These are phyloP conservation scores for Ascidia mentula DNA, from an alignment of 23 tunicate species.

Conservation along the genomic window DNA sequence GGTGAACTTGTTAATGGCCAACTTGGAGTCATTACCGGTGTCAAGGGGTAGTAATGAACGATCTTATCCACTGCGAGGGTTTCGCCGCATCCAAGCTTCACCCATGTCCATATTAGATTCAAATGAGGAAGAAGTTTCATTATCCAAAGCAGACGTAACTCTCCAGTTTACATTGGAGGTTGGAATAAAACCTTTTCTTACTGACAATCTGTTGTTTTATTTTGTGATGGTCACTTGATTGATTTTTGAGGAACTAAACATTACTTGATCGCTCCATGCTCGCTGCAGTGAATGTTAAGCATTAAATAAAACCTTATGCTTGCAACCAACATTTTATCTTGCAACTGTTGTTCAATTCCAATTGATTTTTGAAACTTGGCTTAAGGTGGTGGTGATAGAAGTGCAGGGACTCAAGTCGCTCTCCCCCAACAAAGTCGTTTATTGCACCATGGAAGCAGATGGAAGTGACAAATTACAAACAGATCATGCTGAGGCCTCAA, in stretches of 20 bases:
- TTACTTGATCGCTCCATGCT: too few species aligned
- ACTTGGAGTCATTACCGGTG: slow-evolving; percentile 88
- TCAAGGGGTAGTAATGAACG: slow-evolving; percentile 71
- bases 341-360: too few species aligned
- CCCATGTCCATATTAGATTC: slow-evolving; percentile 61
- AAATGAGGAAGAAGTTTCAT: slow-evolving; percentile 64
- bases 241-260: too few species aligned
- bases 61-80: slow-evolving; percentile 37
- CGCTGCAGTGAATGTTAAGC: too few species aligned
- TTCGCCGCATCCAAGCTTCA: slow-evolving; percentile 48
- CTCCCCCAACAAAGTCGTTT: slow-evolving; percentile 63
- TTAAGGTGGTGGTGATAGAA: slow-evolving; percentile 84
- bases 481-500: slow-evolving; percentile 86
- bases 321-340: too few species aligned
- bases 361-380: too few species aligned
- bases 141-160: slow-evolving; percentile 85
- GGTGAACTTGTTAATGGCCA: slow-evolving; percentile 80
- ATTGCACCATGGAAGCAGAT: slow-evolving; percentile 97
- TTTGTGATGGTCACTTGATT: too few species aligned
- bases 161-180: slow-evolving; percentile 82
- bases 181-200: too few species aligned
- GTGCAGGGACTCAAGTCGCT: slow-evolving; percentile 82
- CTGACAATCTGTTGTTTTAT: too few species aligned
- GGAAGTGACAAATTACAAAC: slow-evolving; percentile 91
- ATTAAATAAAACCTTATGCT: too few species aligned